phyloP scores from a whole-genome alignment of 2,797 vertebrate genomes.

The Artibeus lituratus region DNA sequence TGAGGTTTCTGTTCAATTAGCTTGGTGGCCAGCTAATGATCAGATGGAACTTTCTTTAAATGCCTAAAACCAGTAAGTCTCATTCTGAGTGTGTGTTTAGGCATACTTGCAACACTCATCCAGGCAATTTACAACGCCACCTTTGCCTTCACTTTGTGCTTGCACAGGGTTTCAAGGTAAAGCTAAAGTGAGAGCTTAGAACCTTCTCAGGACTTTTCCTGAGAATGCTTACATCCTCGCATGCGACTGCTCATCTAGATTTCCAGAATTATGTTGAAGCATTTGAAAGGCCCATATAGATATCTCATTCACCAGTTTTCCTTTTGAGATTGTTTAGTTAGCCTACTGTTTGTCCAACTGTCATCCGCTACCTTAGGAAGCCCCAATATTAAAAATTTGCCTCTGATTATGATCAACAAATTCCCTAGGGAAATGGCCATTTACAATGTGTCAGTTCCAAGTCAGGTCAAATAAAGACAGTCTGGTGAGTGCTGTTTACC shows the following conservation, averaged over 20 bases:
- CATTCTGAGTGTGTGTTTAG: not conserved
- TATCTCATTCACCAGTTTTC: not conserved
- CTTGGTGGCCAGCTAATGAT: not conserved
- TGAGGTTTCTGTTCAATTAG: not conserved
- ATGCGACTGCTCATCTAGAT: not conserved
- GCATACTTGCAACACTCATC: not conserved
- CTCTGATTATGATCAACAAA: conserved; percentile 5
- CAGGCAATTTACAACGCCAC: not conserved
- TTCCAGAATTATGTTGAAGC: not conserved
- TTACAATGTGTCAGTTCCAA: not conserved
- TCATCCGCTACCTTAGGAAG: not conserved
- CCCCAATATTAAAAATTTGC: not conserved
- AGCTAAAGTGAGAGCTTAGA: not conserved
- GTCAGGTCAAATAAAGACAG: not conserved
- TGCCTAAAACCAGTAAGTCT: not conserved
- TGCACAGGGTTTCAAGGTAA: not conserved
- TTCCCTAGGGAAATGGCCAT: not conserved
- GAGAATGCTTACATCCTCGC: not conserved
- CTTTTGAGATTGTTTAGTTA: not conserved
- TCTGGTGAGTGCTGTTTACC: not conserved
- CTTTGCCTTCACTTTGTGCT: not conserved
- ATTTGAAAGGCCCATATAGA: not conserved
- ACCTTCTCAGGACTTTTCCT: not conserved
- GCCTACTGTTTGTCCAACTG: not conserved
- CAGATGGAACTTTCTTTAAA: not conserved